phyloP scores from a whole-genome alignment of 2,113 vertebrate species.

The Mionectes macconnelli region DNA sequence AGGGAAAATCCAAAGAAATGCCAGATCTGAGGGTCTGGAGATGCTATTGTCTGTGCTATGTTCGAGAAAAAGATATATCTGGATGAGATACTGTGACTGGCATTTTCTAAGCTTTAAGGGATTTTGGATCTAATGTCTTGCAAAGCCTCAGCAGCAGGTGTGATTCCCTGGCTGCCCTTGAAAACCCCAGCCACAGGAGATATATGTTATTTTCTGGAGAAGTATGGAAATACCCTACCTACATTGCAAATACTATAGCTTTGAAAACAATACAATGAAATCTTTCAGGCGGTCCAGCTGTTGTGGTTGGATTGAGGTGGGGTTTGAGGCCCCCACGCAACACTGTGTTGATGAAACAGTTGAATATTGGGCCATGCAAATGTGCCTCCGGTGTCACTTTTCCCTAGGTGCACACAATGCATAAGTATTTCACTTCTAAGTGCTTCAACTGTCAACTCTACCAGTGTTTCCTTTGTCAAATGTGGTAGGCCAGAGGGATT shows the following conservation, averaged over 20 bases:
- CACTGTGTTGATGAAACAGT: neutral
- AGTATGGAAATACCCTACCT: neutral
- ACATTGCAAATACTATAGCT: neutral
- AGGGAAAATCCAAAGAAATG: neutral
- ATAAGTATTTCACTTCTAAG: slow-evolving; percentile 2
- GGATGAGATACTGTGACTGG: neutral
- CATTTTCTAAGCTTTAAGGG: neutral
- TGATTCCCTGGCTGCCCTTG: neutral
- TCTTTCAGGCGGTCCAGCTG: neutral
- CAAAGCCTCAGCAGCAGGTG: neutral
- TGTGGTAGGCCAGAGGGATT: neutral
- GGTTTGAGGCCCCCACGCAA: neutral
- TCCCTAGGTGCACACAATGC: neutral
- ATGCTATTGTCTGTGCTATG: neutral
- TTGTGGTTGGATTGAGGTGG: neutral
- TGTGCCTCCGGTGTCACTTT: neutral
- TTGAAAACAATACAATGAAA: neutral
- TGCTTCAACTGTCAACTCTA: neutral
- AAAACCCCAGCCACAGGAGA: neutral
- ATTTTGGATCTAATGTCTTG: neutral
- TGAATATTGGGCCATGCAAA: neutral
- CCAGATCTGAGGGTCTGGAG: neutral
- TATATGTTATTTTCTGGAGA: neutral
- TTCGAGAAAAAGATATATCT: neutral
- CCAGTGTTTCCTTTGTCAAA: neutral